These are phyloP conservation scores for Bimastos eiseni DNA, from an alignment of 2,888 invertebrate species.

Conservation along the genomic window DNA sequence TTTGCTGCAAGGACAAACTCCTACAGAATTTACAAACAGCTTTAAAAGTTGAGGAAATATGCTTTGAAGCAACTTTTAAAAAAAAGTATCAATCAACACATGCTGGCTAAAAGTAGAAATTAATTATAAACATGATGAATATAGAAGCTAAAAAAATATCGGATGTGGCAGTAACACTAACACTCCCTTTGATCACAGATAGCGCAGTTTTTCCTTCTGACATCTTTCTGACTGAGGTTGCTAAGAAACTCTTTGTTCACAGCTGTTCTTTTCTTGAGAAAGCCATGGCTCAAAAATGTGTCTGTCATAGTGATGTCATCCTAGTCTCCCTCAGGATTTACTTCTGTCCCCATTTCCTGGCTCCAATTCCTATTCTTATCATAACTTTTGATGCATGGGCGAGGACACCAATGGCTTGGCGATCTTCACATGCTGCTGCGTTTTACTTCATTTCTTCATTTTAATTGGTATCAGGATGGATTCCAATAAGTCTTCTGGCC, in stretches of 20 bases:
- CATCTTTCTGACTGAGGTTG: neutral
- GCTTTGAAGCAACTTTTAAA: neutral
- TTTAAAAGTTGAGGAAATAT: neutral
- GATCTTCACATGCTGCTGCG: too few relatives aligned
- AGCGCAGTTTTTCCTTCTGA: too few relatives aligned
- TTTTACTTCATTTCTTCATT: too few relatives aligned
- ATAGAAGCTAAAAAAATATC: neutral
- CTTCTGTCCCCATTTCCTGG: neutral
- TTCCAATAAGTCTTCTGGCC: too few relatives aligned
- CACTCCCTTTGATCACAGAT: neutral
- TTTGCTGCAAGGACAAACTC: constrained; percentile 62
- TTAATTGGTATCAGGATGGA: too few relatives aligned
- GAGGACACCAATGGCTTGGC: too few relatives aligned
- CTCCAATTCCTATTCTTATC: too few relatives aligned
- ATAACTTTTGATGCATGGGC: too few relatives aligned
- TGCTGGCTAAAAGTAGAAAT: neutral
- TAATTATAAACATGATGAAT: neutral
- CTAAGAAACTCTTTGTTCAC: neutral
- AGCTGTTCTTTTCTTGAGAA: neutral
- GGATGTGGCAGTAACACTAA: neutral
- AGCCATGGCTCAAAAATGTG: neutral
- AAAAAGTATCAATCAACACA: neutral
- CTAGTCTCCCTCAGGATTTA: neutral
- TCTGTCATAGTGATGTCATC: neutral
- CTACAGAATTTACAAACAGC: constrained; percentile 17